Evolutionary conservation across 64 coral and sea anemone species (phyloP).

Genomic region (Astreopora myriophthalma): DNA sequence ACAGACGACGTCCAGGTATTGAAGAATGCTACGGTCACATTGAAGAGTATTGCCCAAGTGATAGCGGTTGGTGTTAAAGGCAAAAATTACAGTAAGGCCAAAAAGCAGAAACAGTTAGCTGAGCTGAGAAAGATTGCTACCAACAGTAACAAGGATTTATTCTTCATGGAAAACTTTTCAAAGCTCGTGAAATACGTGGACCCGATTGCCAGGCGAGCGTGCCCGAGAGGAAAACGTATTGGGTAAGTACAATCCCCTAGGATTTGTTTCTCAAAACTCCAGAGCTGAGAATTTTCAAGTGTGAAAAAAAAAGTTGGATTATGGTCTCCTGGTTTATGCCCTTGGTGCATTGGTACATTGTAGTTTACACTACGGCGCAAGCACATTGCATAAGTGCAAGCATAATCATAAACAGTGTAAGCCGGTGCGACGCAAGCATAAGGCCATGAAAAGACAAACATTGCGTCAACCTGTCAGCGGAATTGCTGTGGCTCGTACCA

Average conservation of each 20-base stretch:
- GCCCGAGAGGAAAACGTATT: neutral
- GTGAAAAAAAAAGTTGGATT: too few relatives aligned
- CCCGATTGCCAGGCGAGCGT: neutral
- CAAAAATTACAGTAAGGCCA: neutral
- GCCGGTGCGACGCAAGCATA: too few relatives aligned
- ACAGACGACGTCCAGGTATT: neutral
- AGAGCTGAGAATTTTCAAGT: too few relatives aligned
- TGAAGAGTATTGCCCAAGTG: neutral
- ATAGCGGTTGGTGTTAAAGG: neutral
- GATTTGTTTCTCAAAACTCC: neutral
- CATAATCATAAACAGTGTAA: too few relatives aligned
- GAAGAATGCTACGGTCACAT: neutral
- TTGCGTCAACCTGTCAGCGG: too few relatives aligned
- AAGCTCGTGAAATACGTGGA: neutral
- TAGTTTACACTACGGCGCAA: too few relatives aligned
- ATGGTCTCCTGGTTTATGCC: too few relatives aligned
- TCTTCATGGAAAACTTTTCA: neutral
- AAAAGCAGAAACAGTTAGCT: neutral
- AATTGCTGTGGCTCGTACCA: too few relatives aligned
- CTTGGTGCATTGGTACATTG: too few relatives aligned
- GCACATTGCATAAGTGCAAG: too few relatives aligned
- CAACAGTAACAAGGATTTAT: neutral
- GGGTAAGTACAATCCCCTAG: neutral
- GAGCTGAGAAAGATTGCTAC: neutral
- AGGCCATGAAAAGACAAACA: too few relatives aligned